phyloP scores from a whole-genome alignment of 2,888 invertebrate species.

The Polyommatus iphigenia region DNA sequence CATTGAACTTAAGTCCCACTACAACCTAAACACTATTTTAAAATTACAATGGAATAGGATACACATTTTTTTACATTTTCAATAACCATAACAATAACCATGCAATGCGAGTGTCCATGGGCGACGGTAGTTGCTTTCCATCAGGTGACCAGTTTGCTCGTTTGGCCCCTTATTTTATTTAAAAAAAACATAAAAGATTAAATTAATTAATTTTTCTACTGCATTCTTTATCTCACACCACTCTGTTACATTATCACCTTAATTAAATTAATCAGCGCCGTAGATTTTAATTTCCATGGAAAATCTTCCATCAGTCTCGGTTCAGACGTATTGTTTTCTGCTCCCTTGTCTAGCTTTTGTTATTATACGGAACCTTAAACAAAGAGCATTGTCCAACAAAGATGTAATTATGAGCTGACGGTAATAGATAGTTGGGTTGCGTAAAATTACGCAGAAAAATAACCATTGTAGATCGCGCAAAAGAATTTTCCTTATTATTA shows the following conservation, averaged over 20 bases:
- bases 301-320: constrained; percentile 52
- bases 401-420: constrained; percentile 68
- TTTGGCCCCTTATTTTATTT: too few species aligned
- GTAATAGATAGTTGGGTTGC: constrained; percentile 50
- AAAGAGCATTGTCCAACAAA: constrained; percentile 68
- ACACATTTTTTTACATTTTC: too few species aligned
- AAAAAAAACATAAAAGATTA: too few species aligned
- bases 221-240: too few species aligned
- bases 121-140: too few species aligned
- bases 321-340: constrained; percentile 73
- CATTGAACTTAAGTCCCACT: too few species aligned
- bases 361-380: constrained; percentile 63
- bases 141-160: too few species aligned
- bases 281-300: constrained; percentile 41
- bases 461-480: not conserved
- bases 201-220: too few species aligned
- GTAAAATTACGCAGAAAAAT: constrained; percentile 20
- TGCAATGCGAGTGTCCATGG: too few species aligned
- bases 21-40: too few species aligned
- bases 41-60: too few species aligned
- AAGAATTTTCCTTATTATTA: not conserved
- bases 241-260: not conserved
- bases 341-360: constrained; percentile 67
- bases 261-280: constrained; percentile 4
- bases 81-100: too few species aligned